Evolutionary conservation across 2,888 invertebrate genomes (phyloP).

Genomic region (Torymus texanus): DNA sequence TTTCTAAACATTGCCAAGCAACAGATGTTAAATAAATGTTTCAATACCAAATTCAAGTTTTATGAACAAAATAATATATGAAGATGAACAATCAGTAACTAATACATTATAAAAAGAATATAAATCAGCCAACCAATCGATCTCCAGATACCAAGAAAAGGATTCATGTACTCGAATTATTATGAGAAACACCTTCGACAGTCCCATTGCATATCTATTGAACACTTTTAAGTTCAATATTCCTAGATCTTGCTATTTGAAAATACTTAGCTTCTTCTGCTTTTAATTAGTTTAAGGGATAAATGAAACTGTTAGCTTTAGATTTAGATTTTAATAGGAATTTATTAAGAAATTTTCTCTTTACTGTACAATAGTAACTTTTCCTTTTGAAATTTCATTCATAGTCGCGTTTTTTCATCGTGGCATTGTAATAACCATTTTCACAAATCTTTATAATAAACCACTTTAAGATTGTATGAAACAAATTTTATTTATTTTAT

Average conservation of each 20-base stretch:
- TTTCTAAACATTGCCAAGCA: slow-evolving; percentile 35
- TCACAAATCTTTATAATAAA: slow-evolving; percentile 19
- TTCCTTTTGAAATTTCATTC: slow-evolving; percentile 28
- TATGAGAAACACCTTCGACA: slow-evolving; percentile 26
- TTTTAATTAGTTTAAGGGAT: slow-evolving; percentile 41
- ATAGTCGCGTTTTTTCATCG: slow-evolving; percentile 29
- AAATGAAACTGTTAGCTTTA: slow-evolving; percentile 43
- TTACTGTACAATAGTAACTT: slow-evolving; percentile 32
- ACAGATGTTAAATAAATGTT: slow-evolving; percentile 10
- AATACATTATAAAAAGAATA: slow-evolving; percentile 1
- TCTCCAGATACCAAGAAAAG: slow-evolving; percentile 27
- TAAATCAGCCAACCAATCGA: slow-evolving; percentile 27
- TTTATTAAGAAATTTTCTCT: slow-evolving; percentile 41
- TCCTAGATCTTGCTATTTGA: slow-evolving; percentile 39
- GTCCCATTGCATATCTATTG: slow-evolving; percentile 32
- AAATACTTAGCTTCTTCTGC: slow-evolving; percentile 32
- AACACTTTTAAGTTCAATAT: slow-evolving; percentile 45
- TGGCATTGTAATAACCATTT: slow-evolving; percentile 42
- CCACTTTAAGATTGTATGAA: slow-evolving; percentile 14
- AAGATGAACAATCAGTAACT: slow-evolving; percentile 26
- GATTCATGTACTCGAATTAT: slow-evolving; percentile 21
- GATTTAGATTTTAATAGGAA: slow-evolving; percentile 51
- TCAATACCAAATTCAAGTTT: slow-evolving; percentile 36
- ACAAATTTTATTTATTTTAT: slow-evolving; percentile 37
- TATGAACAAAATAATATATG: slow-evolving; percentile 1